Evolutionary conservation across 2,113 vertebrate genomes (phyloP).

Genomic region (Gallinago paraguaiae): DNA sequence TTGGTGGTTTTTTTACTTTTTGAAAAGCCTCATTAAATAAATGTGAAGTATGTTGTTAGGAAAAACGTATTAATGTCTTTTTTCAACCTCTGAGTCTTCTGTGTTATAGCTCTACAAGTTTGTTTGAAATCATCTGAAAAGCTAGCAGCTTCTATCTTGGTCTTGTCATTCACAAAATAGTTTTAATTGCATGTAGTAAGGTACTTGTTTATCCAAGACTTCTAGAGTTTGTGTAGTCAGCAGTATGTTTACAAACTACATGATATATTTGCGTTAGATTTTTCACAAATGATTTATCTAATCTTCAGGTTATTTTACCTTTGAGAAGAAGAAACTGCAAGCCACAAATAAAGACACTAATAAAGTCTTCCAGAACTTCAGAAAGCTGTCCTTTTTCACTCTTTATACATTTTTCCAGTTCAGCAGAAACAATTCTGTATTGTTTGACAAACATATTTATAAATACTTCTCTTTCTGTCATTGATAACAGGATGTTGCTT

Average conservation of each 20-base stretch:
- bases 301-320: not conserved
- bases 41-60: not conserved
- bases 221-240: not conserved
- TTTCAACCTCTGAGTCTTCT: not conserved
- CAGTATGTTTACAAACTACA: not conserved
- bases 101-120: not conserved
- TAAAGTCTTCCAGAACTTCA: not conserved
- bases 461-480: constrained; percentile 9
- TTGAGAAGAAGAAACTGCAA: not conserved
- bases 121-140: not conserved
- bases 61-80: not conserved
- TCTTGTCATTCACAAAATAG: not conserved
- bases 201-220: not conserved
- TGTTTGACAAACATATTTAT: not conserved
- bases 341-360: not conserved
- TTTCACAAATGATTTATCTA: not conserved
- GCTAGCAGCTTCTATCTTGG: not conserved
- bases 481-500: constrained; percentile 87
- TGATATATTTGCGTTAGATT: not conserved
- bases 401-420: not conserved
- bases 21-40: not conserved
- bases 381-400: not conserved
- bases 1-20: not conserved
- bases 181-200: not conserved
- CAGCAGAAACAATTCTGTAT: not conserved